Conservation (phyloP, 2,113 vertebrate genomes). For the Dicerorhinus sumatrensis region DNA sequence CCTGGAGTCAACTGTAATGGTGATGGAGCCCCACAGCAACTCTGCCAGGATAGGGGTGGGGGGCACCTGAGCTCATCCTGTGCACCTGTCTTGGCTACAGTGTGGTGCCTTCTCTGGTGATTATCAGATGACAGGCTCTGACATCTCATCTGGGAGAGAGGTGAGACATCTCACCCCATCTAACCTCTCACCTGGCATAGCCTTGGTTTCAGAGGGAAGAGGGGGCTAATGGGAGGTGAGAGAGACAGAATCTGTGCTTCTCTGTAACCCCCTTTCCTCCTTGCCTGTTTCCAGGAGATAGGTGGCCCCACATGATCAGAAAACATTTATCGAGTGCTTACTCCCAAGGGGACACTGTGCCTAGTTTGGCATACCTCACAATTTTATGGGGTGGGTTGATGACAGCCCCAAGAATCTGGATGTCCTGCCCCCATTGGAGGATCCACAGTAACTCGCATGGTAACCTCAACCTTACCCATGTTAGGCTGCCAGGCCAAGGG, state of each 20-base stretch:
- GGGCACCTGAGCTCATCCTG: not conserved
- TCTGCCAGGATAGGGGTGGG: not conserved
- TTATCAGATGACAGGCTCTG: not conserved
- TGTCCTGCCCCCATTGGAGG: not conserved
- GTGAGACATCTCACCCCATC: no score
- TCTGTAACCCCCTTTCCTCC: not conserved
- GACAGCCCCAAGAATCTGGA: not conserved
- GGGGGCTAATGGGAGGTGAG: not conserved
- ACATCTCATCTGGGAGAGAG: conserved; percentile 7
- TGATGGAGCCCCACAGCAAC: not conserved
- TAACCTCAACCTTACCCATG: conserved; percentile 3
- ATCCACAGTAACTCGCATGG: not conserved
- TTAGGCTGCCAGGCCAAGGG: not conserved
- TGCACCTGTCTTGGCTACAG: not conserved
- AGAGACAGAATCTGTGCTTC: not conserved
- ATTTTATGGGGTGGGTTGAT: not conserved
- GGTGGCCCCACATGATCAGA: not conserved
- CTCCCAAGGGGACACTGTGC: not conserved
- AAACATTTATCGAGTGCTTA: not conserved
- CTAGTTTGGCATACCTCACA: not conserved
- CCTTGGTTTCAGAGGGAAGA: conserved; percentile 41
- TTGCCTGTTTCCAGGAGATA: conserved; percentile 11
- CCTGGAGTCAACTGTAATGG: not conserved
- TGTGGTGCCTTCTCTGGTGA: not conserved
- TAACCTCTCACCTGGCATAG: not conserved